These are phyloP conservation scores for Stichodactyla mertensii DNA, from an alignment of 64 coral and sea anemone genomes.

Conservation along the genomic window DNA sequence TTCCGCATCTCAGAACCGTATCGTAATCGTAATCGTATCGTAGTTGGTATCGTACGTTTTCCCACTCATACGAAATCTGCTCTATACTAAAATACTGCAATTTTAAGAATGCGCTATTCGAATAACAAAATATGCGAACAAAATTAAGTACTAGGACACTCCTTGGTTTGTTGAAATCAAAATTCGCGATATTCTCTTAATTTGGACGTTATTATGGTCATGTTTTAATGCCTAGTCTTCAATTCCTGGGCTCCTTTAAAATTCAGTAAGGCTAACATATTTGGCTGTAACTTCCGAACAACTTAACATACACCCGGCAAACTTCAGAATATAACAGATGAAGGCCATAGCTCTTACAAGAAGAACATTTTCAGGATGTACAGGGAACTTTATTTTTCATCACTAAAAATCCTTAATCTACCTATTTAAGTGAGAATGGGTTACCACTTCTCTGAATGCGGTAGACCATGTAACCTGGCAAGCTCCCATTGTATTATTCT, in stretches of 20 bases:
- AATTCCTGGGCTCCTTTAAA: background rate
- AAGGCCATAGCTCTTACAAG: background rate
- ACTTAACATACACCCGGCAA: background rate
- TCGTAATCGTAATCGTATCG: too few species aligned
- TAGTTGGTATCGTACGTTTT: too few species aligned
- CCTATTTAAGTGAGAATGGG: background rate
- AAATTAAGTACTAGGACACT: background rate
- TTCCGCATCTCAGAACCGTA: too few species aligned
- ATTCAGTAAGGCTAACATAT: background rate
- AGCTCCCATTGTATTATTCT: too few species aligned
- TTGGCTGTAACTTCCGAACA: background rate
- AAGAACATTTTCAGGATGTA: background rate
- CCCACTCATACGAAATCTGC: too few species aligned
- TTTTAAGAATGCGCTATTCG: background rate
- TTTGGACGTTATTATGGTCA: background rate
- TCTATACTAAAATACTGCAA: background rate
- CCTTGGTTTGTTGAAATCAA: background rate
- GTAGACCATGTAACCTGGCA: too few species aligned
- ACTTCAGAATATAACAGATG: background rate
- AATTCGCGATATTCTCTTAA: background rate
- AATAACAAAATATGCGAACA: background rate
- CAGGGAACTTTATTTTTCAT: background rate
- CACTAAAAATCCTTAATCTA: background rate
- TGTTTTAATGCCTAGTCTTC: background rate
- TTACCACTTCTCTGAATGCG: too few species aligned